Base-by-base conservation (phyloP, 2,888 invertebrate species). In the Dynastes maya region DNA sequence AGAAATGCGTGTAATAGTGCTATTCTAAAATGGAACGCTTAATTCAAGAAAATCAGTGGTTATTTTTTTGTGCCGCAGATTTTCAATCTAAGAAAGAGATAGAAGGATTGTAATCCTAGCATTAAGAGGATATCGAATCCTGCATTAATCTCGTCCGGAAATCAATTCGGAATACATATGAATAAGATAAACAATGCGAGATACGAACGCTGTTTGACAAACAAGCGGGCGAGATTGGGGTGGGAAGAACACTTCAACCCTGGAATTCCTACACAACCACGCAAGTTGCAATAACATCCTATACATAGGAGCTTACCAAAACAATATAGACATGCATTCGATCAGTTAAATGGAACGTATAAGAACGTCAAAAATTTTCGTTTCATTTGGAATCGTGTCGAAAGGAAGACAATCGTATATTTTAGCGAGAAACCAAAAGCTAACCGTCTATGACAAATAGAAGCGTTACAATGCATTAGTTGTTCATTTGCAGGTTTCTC, bases 201-300 rank as follows among this genome's bases (percentile, higher is more conserved):
- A 53, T 53, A 53, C 4, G n/a, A 85, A 82, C 85, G 86, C 85
- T 85, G 85, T 86, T 86, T 86, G 85, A 85, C 85, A 86, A 85
- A 84, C 81, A 81, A 81, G 81, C 77, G 67, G 67, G 74, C 49
- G 70, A 67, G n/a, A 11, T 13, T 16, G 53, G n/a, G 13, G 53
- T 2, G 53, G 16, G 11, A 80, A 67, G 45, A 61, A 68, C 75
- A 76, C 80, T 77, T 78, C 76, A 77, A 72, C 68, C 77, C 77
- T 78, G 78, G 72, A 79, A 76, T 78, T 71, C 77, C 81, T 75
- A 22, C 51, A 58, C 67, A 55, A 22, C 51, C 45, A 32, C n/a
- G 53, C 53, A 1, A 13, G 16, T 16, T 16, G 53, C 53, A 53
- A 77, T 61, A 70, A 71, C 70, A 58, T 45, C 70, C 51, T 68